Percentiles rank a stretch among this genome's conserved stretches.
phyloP scores from a whole-genome alignment of 2,888 invertebrate species.

The Megaustenia siamemsis region DNA sequence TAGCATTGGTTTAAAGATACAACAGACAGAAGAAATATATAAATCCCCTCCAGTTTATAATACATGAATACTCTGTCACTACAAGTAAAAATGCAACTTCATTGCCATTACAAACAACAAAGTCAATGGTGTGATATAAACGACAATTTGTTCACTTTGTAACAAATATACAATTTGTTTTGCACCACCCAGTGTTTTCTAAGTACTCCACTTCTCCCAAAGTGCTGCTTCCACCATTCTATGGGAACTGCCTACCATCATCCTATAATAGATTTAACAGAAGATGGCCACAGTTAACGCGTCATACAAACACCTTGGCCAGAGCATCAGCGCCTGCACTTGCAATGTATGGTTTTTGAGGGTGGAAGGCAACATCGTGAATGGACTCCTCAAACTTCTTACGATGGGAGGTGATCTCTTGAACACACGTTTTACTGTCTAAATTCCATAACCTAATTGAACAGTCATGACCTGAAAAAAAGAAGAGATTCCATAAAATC shows the following conservation, averaged over 20 bases:
- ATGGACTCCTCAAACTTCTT: conserved; percentile 99
- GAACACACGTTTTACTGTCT: conserved; percentile 98
- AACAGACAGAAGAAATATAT: not conserved
- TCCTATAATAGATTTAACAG: too few species aligned
- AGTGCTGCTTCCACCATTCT: not conserved
- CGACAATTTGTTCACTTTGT: not conserved
- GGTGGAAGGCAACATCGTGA: conserved; percentile 99
- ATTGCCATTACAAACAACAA: conserved; percentile 17
- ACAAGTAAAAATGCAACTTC: not conserved
- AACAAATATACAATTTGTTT: not conserved
- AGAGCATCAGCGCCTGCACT: conserved; percentile 99
- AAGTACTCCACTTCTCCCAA: not conserved
- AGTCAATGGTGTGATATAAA: not conserved
- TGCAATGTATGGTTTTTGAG: conserved; percentile 97
- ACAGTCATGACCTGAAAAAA: conserved; percentile 82
- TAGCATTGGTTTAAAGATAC: not conserved
- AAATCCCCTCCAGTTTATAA: not conserved
- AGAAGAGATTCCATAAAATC: not conserved
- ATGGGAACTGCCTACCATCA: not conserved
- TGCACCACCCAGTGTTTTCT: not conserved
- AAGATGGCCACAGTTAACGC: not conserved
- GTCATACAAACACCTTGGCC: conserved; percentile 93
- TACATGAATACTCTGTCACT: not conserved
- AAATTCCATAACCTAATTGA: conserved; percentile 84
- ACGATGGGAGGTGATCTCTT: conserved; percentile 99